Conservation (phyloP, 2,113 vertebrate species). For the Sterna hirundo region DNA sequence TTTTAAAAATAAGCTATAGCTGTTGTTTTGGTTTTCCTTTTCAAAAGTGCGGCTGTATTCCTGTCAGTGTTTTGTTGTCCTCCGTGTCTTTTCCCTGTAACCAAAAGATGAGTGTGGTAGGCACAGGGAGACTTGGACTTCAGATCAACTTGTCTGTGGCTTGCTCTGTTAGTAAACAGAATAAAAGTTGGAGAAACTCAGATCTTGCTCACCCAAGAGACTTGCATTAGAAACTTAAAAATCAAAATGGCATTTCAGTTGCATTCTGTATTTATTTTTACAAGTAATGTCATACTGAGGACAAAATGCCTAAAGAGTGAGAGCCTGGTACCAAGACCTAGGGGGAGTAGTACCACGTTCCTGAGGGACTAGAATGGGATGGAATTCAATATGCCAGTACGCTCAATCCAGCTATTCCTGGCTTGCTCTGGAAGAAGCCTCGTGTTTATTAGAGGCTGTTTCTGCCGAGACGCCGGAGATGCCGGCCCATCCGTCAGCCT, state of each 20-base stretch:
- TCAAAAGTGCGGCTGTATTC: not conserved
- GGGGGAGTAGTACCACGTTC: not conserved
- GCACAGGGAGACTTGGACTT: accelerated
- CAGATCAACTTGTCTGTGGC: not conserved
- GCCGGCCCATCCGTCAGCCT: no score
- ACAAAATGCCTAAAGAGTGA: not conserved
- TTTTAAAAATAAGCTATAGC: not conserved
- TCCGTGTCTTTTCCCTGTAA: not conserved
- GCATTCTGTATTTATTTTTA: not conserved
- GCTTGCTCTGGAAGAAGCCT: not conserved
- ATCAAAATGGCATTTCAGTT: not conserved
- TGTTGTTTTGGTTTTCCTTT: not conserved
- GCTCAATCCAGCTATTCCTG: not conserved
- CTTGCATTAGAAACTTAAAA: not conserved
- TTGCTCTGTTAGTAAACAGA: not conserved
- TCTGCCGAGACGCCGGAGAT: not conserved
- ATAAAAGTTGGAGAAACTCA: not conserved
- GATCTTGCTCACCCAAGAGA: not conserved
- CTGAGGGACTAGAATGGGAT: not conserved
- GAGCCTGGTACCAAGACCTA: not conserved
- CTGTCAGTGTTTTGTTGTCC: not conserved
- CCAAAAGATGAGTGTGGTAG: not conserved
- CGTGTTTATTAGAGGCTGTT: not conserved
- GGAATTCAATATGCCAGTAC: not conserved
- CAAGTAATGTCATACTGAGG: not conserved